Conservation (phyloP, 2,113 vertebrate species). For the Tenebrosternarchus preto region DNA sequence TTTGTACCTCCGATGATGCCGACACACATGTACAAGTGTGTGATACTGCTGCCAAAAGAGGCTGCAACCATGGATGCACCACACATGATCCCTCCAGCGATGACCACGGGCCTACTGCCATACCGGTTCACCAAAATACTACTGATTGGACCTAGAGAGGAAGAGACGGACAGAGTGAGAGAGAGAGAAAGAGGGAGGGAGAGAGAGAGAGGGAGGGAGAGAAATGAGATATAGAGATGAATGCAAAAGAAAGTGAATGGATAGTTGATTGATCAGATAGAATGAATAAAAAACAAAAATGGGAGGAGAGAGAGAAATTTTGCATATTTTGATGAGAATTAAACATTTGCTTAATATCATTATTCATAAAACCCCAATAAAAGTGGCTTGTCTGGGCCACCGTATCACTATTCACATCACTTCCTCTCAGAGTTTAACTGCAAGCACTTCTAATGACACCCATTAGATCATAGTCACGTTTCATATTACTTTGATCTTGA, state of each 20-base stretch:
- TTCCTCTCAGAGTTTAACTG: slow-evolving; percentile 27
- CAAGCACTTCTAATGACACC: slow-evolving; percentile 37
- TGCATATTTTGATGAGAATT: slow-evolving; percentile 27
- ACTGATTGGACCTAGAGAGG: slow-evolving; percentile 75
- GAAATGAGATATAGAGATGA: neutral
- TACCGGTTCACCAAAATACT: slow-evolving; percentile 78
- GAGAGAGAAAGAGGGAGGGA: neutral
- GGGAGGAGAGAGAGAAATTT: neutral
- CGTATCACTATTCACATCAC: slow-evolving; percentile 22
- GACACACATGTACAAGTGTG: slow-evolving; percentile 78
- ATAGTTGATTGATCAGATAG: neutral
- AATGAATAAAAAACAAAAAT: neutral
- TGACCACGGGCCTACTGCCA: slow-evolving; percentile 81
- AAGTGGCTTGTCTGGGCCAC: slow-evolving; percentile 1
- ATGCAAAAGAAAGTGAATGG: neutral
- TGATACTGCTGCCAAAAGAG: slow-evolving; percentile 78
- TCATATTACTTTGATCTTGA: slow-evolving; percentile 40
- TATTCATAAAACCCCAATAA: slow-evolving; percentile 6
- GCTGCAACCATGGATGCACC: slow-evolving; percentile 75
- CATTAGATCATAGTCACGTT: slow-evolving; percentile 52
- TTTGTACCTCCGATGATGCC: slow-evolving; percentile 83
- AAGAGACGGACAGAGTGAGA: neutral
- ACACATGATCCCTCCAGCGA: slow-evolving; percentile 77
- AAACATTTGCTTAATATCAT: slow-evolving; percentile 28
- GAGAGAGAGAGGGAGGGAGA: slow-evolving; percentile 5